These are phyloP conservation scores for Temnopleurus reevesii DNA, from an alignment of 53 echinoderm and acorn worm species.

Conservation along the genomic window DNA sequence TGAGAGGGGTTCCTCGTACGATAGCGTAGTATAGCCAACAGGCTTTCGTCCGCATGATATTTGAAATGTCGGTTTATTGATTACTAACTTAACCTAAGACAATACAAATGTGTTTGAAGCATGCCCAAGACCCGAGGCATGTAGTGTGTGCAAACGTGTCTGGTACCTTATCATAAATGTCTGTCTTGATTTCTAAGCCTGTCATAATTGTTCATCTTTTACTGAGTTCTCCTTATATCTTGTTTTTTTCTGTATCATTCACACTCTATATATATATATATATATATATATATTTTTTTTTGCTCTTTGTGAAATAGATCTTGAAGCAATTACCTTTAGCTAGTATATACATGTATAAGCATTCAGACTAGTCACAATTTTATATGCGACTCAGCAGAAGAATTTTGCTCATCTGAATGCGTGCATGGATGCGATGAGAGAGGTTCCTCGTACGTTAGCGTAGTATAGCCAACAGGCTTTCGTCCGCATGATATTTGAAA, in stretches of 20 bases:
- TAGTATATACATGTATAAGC: no score
- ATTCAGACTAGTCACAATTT: no score
- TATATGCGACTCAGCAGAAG: not conserved
- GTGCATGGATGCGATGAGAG: not conserved
- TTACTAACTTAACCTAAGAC: constrained; percentile 23
- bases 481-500: constrained; percentile 12
- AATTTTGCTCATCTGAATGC: not conserved
- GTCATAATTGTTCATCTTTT: no score
- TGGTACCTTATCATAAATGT: not conserved
- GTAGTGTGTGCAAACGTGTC: not conserved
- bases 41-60: not conserved
- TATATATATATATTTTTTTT: no score
- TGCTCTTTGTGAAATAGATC: no score
- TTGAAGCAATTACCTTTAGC: no score
- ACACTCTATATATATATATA: no score
- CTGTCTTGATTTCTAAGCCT: no score
- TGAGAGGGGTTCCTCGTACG: not conserved
- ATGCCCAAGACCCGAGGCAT: not conserved
- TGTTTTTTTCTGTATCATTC: no score
- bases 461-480: not conserved
- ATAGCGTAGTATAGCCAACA: constrained; percentile 19
- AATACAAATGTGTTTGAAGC: constrained; percentile 32
- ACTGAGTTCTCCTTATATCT: no score
- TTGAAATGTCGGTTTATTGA: constrained; percentile 43
- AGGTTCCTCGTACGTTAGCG: not conserved